Percentiles rank a stretch among this genome's conserved stretches.
Conservation (phyloP, 1,140 invertebrate genomes). For the Nilaparvata lugens region DNA sequence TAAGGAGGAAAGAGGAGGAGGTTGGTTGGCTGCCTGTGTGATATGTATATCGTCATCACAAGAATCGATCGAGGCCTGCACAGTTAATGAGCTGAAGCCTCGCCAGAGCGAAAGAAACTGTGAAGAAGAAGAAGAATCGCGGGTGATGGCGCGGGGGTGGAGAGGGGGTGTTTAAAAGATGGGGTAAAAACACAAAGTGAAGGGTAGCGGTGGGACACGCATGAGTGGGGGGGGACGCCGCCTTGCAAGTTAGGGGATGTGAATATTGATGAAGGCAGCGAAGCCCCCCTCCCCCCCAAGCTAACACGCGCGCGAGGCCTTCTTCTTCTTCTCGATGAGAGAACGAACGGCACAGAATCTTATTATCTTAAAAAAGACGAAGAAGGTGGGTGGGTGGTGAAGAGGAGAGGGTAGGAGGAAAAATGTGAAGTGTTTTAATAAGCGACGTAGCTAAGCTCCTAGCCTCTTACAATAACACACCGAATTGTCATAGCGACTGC, state of each 20-base stretch:
- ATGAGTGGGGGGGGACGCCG: slow-evolving; percentile 8
- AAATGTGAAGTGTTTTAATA: slow-evolving; percentile 26
- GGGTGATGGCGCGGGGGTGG: neutral
- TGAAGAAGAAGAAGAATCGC: neutral
- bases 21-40: neutral
- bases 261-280: slow-evolving; percentile 21
- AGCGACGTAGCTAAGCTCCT: slow-evolving; percentile 17
- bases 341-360: slow-evolving; percentile 17
- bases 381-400: neutral
- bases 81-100: slow-evolving; percentile 23
- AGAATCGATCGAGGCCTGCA: slow-evolving; percentile 19
- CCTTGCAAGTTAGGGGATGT: slow-evolving; percentile 12
- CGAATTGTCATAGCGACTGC: slow-evolving; percentile 8
- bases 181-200: slow-evolving; percentile 24
- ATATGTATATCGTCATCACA: slow-evolving; percentile 10
- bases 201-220: slow-evolving; percentile 21
- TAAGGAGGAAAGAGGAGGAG: neutral
- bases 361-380: slow-evolving; percentile 24
- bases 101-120: slow-evolving; percentile 17
- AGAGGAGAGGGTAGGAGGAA: slow-evolving; percentile 11
- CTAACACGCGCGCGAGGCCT: too few relatives aligned
- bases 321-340: slow-evolving; percentile 1
- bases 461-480: slow-evolving; percentile 16
- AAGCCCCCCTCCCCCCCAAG: slow-evolving; percentile 1
- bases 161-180: slow-evolving; percentile 21